phyloP scores from a whole-genome alignment of 1,140 invertebrate species.

The Drosophila pruinosa region DNA sequence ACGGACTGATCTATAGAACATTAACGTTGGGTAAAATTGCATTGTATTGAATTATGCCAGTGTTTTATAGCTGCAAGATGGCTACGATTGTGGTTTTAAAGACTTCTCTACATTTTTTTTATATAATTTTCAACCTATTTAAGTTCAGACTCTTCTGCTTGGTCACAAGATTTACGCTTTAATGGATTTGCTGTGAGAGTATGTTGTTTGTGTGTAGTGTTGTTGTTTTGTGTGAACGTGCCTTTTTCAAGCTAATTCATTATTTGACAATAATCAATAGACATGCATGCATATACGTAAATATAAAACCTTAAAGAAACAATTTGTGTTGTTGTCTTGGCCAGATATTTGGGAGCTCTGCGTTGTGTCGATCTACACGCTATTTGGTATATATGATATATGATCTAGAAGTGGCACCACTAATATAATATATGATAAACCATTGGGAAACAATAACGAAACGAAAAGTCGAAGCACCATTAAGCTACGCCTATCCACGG shows the following conservation, averaged over 20 bases:
- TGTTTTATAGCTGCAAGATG: neutral
- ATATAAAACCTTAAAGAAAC: constrained; percentile 35
- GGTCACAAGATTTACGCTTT: constrained; percentile 65
- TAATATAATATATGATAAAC: neutral
- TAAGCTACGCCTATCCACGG: constrained; percentile 39
- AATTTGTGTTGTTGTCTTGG: constrained; percentile 11
- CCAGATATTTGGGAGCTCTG: neutral
- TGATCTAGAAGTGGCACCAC: constrained; percentile 12
- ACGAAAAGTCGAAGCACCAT: constrained; percentile 31
- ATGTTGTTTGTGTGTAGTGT: constrained; percentile 2
- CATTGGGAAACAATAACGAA: neutral
- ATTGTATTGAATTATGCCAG: neutral
- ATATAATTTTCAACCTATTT: constrained; percentile 66
- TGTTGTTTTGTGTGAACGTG: constrained; percentile 12
- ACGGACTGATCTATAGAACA: constrained; percentile 48
- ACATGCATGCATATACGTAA: constrained; percentile 34
- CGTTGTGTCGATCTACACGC: constrained; percentile 1
- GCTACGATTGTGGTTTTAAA: neutral
- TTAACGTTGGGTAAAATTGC: constrained; percentile 55
- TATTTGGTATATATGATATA: neutral
- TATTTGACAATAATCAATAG: neutral
- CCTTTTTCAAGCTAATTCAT: constrained; percentile 20
- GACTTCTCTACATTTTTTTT: constrained; percentile 36
- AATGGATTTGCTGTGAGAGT: constrained; percentile 10
- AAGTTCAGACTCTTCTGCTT: constrained; percentile 77